Base-by-base conservation (phyloP, 2,888 invertebrate species). In the Chymomyza procnemis region DNA sequence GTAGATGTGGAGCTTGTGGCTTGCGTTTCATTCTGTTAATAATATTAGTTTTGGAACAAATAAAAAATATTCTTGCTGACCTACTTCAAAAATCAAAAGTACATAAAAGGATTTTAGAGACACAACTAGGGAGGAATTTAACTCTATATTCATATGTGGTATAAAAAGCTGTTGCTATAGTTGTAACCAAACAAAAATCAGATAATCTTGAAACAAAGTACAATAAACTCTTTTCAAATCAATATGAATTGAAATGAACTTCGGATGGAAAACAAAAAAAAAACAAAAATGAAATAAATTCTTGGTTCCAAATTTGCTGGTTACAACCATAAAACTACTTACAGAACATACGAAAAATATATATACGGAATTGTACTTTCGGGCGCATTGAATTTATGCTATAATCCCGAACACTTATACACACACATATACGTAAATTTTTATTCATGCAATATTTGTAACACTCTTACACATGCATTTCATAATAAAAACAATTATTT, bases 11-110 rank as follows among this genome's bases (percentile, higher is more conserved):
- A 73, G 84, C 87, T 78, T 85, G 88, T 76, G 72, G 75, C 78
- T 83, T 81, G 83, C 73, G 78, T 87, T 80, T 90, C 89, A 82
- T 85, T 90, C 90, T 90, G 90, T 89, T 90, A 89, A 89, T 89
- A 88, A 89, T 88, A 88, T 89, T 85, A 85, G 88, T 88, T 88
- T 76, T 75, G 82, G 85, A 85, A 84, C 87, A 81, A 87, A 89
- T 86, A 86, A 82, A 82, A 68, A 76, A 71, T 73, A 64, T 55
- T 71, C 56, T 76, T 19, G 5, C 19, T 67, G 72, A 72, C 69
- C 86, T 75, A 30, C 54, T 26, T 59, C 61, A 61, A 65, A 71
- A 63, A 56, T 26, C 22, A 52, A 52, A 52, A 52, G 4, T 21
- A 52, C 21, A 52, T 21, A 56, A 56, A 30, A 56, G 18, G 12